phyloP scores from a whole-genome alignment of 2,797 vertebrate species.

The Enteromius unitaeniatus region DNA sequence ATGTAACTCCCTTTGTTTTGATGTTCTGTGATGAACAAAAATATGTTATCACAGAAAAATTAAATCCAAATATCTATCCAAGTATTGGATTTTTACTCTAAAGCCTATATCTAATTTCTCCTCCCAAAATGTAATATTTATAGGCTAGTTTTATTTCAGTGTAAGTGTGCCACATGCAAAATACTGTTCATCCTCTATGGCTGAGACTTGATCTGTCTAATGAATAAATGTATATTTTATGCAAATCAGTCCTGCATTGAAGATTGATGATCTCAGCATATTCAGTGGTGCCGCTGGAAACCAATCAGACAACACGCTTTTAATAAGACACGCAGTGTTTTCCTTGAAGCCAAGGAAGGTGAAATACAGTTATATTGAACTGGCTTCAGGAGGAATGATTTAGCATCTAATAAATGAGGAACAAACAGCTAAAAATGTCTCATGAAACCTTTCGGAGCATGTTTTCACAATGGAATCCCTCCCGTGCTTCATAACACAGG shows the following conservation, averaged over 20 bases:
- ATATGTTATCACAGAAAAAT: slow-evolving; percentile 19
- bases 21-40: slow-evolving; percentile 15
- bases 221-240: slow-evolving; percentile 65
- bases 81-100: slow-evolving; percentile 38
- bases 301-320: slow-evolving; percentile 62
- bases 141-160: slow-evolving; percentile 54
- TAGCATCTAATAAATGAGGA: slow-evolving; percentile 61
- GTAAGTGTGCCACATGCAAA: slow-evolving; percentile 57
- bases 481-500: slow-evolving; percentile 52
- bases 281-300: slow-evolving; percentile 58
- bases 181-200: slow-evolving; percentile 58
- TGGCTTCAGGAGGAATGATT: slow-evolving; percentile 58
- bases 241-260: slow-evolving; percentile 53
- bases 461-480: slow-evolving; percentile 43
- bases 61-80: slow-evolving; percentile 11
- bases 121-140: slow-evolving; percentile 54
- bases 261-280: slow-evolving; percentile 64
- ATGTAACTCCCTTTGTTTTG: slow-evolving; percentile 19
- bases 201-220: slow-evolving; percentile 62
- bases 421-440: slow-evolving; percentile 60
- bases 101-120: slow-evolving; percentile 41
- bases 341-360: slow-evolving; percentile 54
- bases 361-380: slow-evolving; percentile 58
- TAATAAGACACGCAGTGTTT: slow-evolving; percentile 60
- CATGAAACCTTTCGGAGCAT: slow-evolving; percentile 56